Evolutionary conservation across 2,113 vertebrate species (phyloP).

Genomic region (Pachypanchax playfairii): DNA sequence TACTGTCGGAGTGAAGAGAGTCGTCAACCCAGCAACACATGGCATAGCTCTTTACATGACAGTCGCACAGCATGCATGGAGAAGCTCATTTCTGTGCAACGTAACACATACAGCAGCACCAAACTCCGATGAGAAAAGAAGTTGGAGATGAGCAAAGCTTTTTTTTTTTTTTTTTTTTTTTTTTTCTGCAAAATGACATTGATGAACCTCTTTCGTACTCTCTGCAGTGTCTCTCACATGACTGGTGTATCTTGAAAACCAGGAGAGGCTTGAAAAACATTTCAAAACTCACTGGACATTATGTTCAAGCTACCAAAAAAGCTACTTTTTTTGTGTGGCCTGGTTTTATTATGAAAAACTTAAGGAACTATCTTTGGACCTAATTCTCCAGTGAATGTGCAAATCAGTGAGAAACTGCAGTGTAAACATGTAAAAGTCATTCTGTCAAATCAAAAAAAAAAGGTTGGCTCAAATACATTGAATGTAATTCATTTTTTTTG

Average conservation of each 20-base stretch:
- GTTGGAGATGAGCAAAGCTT: constrained; percentile 2
- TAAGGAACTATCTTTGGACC: not conserved
- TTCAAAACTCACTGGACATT: constrained; percentile 57
- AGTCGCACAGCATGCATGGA: constrained; percentile 91
- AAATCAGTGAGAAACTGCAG: constrained; percentile 64
- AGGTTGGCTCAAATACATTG: constrained; percentile 65
- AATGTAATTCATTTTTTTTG: constrained; percentile 77
- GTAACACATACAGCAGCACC: constrained; percentile 94
- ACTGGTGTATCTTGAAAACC: constrained; percentile 53
- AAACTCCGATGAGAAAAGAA: constrained; percentile 91
- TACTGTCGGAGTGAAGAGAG: constrained; percentile 90
- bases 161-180: constrained; percentile 2
- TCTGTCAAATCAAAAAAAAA: constrained; percentile 51
- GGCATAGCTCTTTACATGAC: constrained; percentile 92
- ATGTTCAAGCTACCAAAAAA: constrained; percentile 50
- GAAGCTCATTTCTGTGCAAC: constrained; percentile 93
- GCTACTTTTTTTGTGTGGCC: constrained; percentile 47
- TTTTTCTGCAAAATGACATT: constrained; percentile 47
- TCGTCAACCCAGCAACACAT: constrained; percentile 82
- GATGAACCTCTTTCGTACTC: constrained; percentile 39
- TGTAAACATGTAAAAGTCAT: constrained; percentile 71
- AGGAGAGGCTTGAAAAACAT: constrained; percentile 40
- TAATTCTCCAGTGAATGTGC: constrained; percentile 64
- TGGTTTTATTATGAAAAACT: constrained; percentile 50
- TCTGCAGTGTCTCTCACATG: constrained; percentile 57